Evolutionary conservation across 2,888 invertebrate genomes (phyloP).

Genomic region (Mallateleia sp.): DNA sequence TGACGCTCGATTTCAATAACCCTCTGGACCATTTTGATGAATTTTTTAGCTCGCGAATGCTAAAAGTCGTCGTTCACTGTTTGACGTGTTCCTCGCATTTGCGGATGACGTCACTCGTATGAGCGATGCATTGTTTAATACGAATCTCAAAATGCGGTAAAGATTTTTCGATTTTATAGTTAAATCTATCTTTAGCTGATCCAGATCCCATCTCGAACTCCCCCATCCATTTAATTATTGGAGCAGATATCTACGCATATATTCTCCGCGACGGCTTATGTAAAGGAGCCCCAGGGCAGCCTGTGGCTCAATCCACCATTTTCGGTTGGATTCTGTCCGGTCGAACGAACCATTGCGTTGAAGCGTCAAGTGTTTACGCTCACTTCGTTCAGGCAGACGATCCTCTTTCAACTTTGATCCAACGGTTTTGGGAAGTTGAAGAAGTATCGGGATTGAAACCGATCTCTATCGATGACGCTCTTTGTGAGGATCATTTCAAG

Average conservation of each 20-base stretch:
- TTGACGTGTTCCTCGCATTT: too few species aligned
- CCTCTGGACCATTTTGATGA: too few species aligned
- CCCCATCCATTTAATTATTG: too few species aligned
- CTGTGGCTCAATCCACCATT: slow-evolving; percentile 28
- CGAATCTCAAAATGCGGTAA: too few species aligned
- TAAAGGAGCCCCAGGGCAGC: neutral
- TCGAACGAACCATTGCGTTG: neutral
- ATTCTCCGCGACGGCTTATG: neutral
- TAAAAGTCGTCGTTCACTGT: too few species aligned
- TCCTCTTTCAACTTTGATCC: neutral
- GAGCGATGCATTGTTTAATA: too few species aligned
- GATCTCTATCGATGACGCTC: neutral
- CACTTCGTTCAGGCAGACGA: neutral
- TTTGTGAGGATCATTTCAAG: neutral
- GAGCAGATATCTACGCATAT: too few species aligned
- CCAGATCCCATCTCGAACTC: neutral
- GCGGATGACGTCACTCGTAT: too few species aligned
- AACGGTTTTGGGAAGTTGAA: slow-evolving; percentile 26
- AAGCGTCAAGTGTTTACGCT: too few species aligned
- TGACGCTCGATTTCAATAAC: too few species aligned
- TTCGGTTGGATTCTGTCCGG: slow-evolving; percentile 33
- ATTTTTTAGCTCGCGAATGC: too few species aligned
- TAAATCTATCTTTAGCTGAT: slow-evolving; percentile 40
- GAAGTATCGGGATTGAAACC: neutral
- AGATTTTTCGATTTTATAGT: too few species aligned